Percentiles rank a stretch among this genome's conserved stretches.
These are phyloP conservation scores for Temnothorax curvispinosus DNA, from an alignment of 1,140 invertebrate genomes.

Conservation along the genomic window DNA sequence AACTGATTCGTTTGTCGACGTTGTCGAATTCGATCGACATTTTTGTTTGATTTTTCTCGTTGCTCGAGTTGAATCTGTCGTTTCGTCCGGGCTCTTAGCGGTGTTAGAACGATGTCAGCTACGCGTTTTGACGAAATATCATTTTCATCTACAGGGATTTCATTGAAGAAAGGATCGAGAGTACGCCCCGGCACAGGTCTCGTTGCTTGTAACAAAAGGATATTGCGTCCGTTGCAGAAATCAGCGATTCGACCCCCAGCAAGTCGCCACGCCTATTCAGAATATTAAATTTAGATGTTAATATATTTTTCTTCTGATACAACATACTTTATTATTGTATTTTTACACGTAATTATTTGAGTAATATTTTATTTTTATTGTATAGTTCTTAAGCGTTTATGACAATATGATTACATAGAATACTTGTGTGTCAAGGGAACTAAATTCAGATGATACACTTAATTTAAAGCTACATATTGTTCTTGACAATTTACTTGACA, in stretches of 20 bases:
- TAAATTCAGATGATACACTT: neutral
- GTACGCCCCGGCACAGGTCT: conserved; percentile 30
- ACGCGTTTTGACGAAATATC: conserved; percentile 68
- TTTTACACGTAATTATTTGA: neutral
- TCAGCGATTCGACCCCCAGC: conserved; percentile 78
- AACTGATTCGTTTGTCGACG: conserved; percentile 69
- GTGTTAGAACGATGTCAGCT: conserved; percentile 67
- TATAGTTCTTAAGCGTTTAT: neutral
- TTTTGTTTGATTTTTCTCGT: conserved; percentile 65
- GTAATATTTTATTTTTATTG: neutral
- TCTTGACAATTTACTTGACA: neutral
- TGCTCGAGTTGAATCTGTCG: conserved; percentile 71
- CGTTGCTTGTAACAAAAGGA: conserved; percentile 72
- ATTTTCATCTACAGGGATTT: conserved; percentile 76
- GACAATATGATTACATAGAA: neutral
- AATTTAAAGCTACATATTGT: neutral
- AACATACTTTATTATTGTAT: neutral
- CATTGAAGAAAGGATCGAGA: conserved; percentile 74
- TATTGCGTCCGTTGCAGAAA: conserved; percentile 77
- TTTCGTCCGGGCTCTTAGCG: conserved; percentile 68
- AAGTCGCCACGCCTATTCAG: conserved; percentile 77
- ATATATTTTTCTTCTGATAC: neutral
- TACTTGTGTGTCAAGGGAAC: neutral
- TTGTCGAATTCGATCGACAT: conserved; percentile 38
- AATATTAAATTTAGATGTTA: conserved; percentile 12